phyloP scores from a whole-genome alignment of 2,797 vertebrate species.

The Spea hammondii region DNA sequence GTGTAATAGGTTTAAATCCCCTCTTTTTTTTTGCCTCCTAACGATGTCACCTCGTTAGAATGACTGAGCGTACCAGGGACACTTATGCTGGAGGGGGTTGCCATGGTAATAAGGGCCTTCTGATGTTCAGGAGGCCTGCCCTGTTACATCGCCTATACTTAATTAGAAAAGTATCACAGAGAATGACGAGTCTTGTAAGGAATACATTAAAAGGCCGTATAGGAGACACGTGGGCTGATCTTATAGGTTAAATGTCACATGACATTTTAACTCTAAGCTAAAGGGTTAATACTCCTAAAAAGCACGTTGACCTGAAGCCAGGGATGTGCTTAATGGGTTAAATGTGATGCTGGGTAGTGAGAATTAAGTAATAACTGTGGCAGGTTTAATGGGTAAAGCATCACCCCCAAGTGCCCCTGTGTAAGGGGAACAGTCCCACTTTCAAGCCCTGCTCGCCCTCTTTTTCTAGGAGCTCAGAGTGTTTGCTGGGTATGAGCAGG shows the following conservation, averaged over 20 bases:
- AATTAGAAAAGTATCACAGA: constrained; percentile 32
- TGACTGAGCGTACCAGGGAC: constrained; percentile 50
- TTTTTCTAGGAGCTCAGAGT: too few species aligned
- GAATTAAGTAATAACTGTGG: not conserved
- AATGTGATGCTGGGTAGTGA: not conserved
- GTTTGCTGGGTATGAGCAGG: too few species aligned
- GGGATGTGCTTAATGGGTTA: not conserved
- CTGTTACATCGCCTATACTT: constrained; percentile 44
- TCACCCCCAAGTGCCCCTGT: too few species aligned
- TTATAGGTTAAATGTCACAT: constrained; percentile 8
- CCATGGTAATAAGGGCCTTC: constrained; percentile 45
- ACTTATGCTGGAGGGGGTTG: constrained; percentile 46
- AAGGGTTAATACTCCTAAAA: not conserved
- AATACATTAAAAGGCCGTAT: constrained; percentile 25
- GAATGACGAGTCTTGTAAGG: constrained; percentile 41
- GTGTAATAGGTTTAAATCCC: constrained; percentile 52
- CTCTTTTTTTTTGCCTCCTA: constrained; percentile 37
- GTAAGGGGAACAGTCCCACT: too few species aligned
- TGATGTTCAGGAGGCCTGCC: constrained; percentile 41
- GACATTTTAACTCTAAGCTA: constrained; percentile 5
- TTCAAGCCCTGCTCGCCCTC: too few species aligned
- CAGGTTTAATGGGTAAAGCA: not conserved
- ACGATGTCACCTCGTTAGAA: constrained; percentile 51
- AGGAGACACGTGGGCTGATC: not conserved
- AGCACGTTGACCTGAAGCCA: not conserved